Evolutionary conservation across 1,140 invertebrate species (phyloP).

Genomic region (Conus betulinus): DNA sequence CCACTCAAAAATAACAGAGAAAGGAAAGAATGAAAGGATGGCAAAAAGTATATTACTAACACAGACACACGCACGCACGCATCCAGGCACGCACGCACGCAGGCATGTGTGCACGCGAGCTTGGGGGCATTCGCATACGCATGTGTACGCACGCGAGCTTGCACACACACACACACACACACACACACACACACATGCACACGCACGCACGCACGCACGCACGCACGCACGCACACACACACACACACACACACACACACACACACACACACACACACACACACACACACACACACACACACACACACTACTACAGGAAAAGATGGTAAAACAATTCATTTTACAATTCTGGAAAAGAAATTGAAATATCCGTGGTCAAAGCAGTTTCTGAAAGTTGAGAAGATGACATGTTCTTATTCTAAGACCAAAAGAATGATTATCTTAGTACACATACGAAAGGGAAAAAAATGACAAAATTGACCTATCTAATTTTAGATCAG

Average conservation of each 20-base stretch:
- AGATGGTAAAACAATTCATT: background rate
- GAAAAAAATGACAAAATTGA: too few species aligned
- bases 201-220: background rate
- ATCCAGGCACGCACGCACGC: background rate
- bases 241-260: background rate
- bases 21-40: too few species aligned
- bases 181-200: too few species aligned
- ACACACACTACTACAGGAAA: background rate
- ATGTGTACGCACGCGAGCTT: too few species aligned
- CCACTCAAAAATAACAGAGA: too few species aligned
- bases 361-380: background rate
- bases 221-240: background rate
- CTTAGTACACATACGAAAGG: too few species aligned
- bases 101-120: background rate
- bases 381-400: too few species aligned
- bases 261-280: background rate
- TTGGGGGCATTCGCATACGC: background rate
- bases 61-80: slow-evolving; percentile 19
- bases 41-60: background rate
- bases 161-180: too few species aligned
- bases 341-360: background rate
- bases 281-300: background rate
- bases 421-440: too few species aligned
- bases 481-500: too few species aligned
- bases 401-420: too few species aligned